These are phyloP conservation scores for Carabus problematicus DNA, from an alignment of 2,888 invertebrate species.

Conservation along the genomic window DNA sequence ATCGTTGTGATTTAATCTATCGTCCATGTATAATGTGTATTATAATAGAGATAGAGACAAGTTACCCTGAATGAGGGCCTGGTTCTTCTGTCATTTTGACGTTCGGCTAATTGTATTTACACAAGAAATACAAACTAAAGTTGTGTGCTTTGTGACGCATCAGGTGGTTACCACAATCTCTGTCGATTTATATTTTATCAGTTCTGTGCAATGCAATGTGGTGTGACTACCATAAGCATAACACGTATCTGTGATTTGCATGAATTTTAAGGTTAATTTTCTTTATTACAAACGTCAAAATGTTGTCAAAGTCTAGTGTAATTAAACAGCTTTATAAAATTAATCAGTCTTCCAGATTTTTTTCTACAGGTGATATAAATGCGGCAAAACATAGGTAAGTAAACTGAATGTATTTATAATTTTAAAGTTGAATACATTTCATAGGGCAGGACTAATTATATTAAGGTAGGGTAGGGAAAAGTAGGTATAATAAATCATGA, in stretches of 20 bases:
- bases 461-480: too few relatives aligned
- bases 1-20: neutral
- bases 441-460: too few relatives aligned
- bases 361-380: constrained; percentile 12
- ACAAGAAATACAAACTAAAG: constrained; percentile 16
- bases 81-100: too few relatives aligned
- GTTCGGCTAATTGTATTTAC: constrained; percentile 26
- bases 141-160: constrained; percentile 25
- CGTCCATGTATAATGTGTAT: neutral
- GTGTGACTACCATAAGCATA: too few relatives aligned
- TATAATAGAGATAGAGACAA: too few relatives aligned
- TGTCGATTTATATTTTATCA: too few relatives aligned
- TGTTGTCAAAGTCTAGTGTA: constrained; percentile 9
- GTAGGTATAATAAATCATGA: neutral
- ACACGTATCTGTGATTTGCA: too few relatives aligned
- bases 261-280: too few relatives aligned
- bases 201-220: too few relatives aligned
- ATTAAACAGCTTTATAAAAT: constrained; percentile 17
- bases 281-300: neutral
- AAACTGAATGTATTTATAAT: neutral
- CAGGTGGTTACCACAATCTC: neutral
- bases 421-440: neutral
- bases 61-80: too few relatives aligned
- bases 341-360: constrained; percentile 14
- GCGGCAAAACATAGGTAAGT: constrained; percentile 21